Percentiles rank a stretch among this genome's conserved stretches.
These are phyloP conservation scores for Grallaria varia DNA, from an alignment of 2,113 vertebrate genomes.

Conservation along the genomic window DNA sequence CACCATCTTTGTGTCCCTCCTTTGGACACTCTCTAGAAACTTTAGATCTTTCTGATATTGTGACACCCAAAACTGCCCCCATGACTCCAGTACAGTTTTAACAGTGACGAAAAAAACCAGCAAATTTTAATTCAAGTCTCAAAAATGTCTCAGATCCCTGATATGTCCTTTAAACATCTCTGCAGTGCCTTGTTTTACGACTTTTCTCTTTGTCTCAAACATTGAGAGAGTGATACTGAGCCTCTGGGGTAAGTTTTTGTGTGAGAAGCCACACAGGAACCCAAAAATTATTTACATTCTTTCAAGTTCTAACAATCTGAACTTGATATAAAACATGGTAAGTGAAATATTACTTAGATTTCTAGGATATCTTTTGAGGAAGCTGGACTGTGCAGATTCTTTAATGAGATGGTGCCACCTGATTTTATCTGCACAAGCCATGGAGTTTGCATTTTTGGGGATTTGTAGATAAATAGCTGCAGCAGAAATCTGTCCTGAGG, in stretches of 20 bases:
- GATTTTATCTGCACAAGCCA: background rate
- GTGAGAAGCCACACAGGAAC: background rate
- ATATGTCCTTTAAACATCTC: background rate
- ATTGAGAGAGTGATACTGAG: fast-evolving
- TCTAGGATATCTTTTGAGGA: background rate
- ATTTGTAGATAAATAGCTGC: background rate
- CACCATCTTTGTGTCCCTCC: background rate
- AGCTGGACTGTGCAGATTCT: background rate
- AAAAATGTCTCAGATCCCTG: background rate
- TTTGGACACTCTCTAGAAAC: background rate
- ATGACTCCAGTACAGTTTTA: background rate
- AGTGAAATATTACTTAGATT: background rate
- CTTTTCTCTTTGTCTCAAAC: background rate
- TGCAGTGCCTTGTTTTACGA: background rate
- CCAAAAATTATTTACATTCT: background rate
- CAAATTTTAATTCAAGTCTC: background rate
- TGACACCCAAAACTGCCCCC: background rate
- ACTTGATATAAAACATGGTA: background rate
- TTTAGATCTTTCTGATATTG: background rate
- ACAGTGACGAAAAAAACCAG: background rate
- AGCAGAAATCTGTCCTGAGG: background rate
- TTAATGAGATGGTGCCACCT: background rate
- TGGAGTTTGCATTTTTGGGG: fast-evolving
- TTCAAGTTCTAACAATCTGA: background rate
- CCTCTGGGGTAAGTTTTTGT: background rate